phyloP scores from a whole-genome alignment of 1,140 invertebrate genomes.

The Drosophila murphyi region DNA sequence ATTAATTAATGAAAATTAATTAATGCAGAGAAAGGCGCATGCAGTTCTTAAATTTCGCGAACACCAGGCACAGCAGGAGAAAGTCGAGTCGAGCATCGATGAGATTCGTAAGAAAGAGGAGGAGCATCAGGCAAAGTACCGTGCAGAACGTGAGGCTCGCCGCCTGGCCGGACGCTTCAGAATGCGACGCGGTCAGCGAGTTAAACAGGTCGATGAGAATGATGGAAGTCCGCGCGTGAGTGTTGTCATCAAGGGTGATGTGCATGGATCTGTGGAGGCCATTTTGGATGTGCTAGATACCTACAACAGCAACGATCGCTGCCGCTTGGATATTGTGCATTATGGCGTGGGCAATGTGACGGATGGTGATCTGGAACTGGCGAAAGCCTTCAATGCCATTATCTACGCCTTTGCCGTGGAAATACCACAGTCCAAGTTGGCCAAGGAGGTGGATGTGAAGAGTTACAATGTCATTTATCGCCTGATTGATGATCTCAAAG shows the following conservation, averaged over 20 bases:
- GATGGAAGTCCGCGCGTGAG: slow-evolving; percentile 85
- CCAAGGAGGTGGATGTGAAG: slow-evolving; percentile 87
- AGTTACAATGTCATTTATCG: slow-evolving; percentile 95
- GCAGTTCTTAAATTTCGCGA: slow-evolving; percentile 89
- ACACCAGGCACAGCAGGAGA: slow-evolving; percentile 86
- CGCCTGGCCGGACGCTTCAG: slow-evolving; percentile 86
- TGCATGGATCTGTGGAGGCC: slow-evolving; percentile 96
- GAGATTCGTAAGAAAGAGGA: slow-evolving; percentile 89
- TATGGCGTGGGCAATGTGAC: slow-evolving; percentile 95
- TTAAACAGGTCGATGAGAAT: slow-evolving; percentile 85
- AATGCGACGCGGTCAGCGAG: slow-evolving; percentile 85
- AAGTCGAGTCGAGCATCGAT: slow-evolving; percentile 87
- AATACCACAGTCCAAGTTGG: slow-evolving; percentile 72
- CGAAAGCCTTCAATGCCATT: slow-evolving; percentile 92
- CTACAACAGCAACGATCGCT: slow-evolving; percentile 90
- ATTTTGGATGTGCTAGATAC: slow-evolving; percentile 96
- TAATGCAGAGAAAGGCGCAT: slow-evolving; percentile 88
- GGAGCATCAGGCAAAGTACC: slow-evolving; percentile 89
- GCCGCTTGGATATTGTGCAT: slow-evolving; percentile 93
- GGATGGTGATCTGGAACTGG: slow-evolving; percentile 93
- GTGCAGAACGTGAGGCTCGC: slow-evolving; percentile 87
- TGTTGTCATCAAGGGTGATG: slow-evolving; percentile 90
- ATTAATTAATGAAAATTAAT: background rate
- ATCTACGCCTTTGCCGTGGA: slow-evolving; percentile 95
- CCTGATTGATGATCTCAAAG: slow-evolving; percentile 94